Percentiles rank a stretch among this genome's conserved stretches.
These are phyloP conservation scores for Sphaerophoria rueppellii DNA, from an alignment of 2,888 invertebrate genomes.

Conservation along the genomic window DNA sequence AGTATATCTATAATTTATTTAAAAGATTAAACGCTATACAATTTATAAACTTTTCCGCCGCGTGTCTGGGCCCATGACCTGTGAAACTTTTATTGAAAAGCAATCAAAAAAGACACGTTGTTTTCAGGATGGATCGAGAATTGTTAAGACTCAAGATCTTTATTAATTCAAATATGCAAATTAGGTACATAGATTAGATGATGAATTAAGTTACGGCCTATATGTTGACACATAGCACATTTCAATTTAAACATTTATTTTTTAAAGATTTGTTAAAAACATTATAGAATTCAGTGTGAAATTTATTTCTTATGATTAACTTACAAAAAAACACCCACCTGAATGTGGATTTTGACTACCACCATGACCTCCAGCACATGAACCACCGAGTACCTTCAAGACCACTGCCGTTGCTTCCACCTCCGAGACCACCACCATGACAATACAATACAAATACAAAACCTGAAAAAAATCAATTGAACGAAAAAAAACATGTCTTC, in stretches of 20 bases:
- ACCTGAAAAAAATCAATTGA: too few relatives aligned
- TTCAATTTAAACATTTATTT: neutral
- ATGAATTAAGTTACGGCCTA: too few relatives aligned
- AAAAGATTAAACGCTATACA: slow-evolving; percentile 3
- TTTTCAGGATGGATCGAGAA: too few relatives aligned
- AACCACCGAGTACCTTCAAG: neutral
- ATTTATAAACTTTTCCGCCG: slow-evolving; percentile 12
- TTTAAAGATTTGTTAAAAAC: too few relatives aligned
- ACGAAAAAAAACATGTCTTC: too few relatives aligned
- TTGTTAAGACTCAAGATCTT: too few relatives aligned
- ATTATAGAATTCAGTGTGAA: neutral
- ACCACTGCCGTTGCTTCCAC: neutral
- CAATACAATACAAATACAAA: too few relatives aligned
- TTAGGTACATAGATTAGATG: too few relatives aligned
- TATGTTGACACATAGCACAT: neutral
- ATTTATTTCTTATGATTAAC: neutral
- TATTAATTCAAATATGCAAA: too few relatives aligned
- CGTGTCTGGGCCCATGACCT: slow-evolving; percentile 38
- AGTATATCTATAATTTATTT: slow-evolving; percentile 24
- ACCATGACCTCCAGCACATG: too few relatives aligned
- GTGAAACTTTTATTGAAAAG: too few relatives aligned
- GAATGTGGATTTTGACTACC: neutral
- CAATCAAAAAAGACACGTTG: too few relatives aligned
- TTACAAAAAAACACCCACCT: neutral
- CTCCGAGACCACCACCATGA: neutral